Evolutionary conservation across 2,888 invertebrate genomes (phyloP).

Genomic region (Drosophila cognata): DNA sequence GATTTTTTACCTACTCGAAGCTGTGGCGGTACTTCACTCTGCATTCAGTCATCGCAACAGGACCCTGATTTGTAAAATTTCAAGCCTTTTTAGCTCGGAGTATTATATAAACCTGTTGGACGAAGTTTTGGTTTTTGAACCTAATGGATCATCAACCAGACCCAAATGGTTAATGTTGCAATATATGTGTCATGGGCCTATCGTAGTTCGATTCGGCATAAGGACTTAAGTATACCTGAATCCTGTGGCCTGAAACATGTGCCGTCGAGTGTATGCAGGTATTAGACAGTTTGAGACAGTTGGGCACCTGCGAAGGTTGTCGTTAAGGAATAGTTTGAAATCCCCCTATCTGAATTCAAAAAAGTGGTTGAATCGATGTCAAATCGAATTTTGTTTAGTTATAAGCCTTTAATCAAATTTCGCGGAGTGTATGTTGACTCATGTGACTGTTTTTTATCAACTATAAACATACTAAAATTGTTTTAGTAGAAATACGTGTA

Average conservation of each 20-base stretch:
- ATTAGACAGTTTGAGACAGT: too few species aligned
- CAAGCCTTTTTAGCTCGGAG: too few species aligned
- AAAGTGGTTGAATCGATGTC: too few species aligned
- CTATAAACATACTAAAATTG: not conserved
- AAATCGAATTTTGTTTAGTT: too few species aligned
- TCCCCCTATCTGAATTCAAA: too few species aligned
- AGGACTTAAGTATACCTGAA: not conserved
- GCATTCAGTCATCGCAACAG: not conserved
- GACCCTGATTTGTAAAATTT: not conserved
- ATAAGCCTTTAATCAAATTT: too few species aligned
- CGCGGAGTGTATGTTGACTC: not conserved
- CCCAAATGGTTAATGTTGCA: not conserved
- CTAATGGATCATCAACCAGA: not conserved
- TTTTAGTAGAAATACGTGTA: not conserved
- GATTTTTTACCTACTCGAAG: not conserved
- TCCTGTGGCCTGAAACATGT: too few species aligned
- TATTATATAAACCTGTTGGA: not conserved
- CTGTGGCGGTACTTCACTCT: not conserved
- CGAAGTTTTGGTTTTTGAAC: not conserved
- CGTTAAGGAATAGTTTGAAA: not conserved
- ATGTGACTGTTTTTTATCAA: not conserved
- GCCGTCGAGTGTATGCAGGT: too few species aligned
- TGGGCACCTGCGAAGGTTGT: not conserved
- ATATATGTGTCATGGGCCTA: rapidly evolving
- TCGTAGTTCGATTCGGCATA: not conserved